Evolutionary conservation across 2,888 invertebrate species (phyloP).

Genomic region (Dinocampus coccinellae): DNA sequence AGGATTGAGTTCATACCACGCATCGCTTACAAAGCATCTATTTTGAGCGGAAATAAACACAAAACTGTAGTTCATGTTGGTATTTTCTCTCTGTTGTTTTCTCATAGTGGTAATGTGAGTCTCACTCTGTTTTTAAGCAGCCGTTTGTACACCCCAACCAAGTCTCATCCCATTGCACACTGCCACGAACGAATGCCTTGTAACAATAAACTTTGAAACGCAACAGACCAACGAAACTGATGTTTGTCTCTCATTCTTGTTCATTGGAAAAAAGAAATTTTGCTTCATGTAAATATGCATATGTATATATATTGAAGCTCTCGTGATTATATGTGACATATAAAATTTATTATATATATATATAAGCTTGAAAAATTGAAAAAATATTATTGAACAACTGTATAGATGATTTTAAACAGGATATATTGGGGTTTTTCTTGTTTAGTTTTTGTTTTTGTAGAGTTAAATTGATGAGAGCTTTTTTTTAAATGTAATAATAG

Average conservation of each 20-base stretch:
- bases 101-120: slow-evolving; percentile 30
- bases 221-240: slow-evolving; percentile 34
- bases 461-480: slow-evolving; percentile 1
- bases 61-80: slow-evolving; percentile 29
- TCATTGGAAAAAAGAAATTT: slow-evolving; percentile 28
- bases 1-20: slow-evolving; percentile 29
- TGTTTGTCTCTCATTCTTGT: slow-evolving; percentile 29
- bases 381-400: slow-evolving; percentile 3
- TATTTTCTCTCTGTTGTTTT: slow-evolving; percentile 23
- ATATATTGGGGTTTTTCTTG: neutral
- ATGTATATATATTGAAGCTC: neutral
- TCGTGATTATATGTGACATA: slow-evolving; percentile 18
- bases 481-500: neutral
- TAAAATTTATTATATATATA: slow-evolving; percentile 22
- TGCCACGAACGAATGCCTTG: slow-evolving; percentile 54
- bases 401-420: neutral
- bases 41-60: slow-evolving; percentile 54
- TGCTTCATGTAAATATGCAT: slow-evolving; percentile 19
- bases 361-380: slow-evolving; percentile 12
- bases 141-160: slow-evolving; percentile 31
- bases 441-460: neutral
- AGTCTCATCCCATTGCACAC: slow-evolving; percentile 37
- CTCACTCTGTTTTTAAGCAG: slow-evolving; percentile 29
- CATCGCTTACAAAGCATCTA: slow-evolving; percentile 54
- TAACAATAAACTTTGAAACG: slow-evolving; percentile 55